Conservation (phyloP, 2,113 vertebrate species). For the Chiloscyllium plagiosum region DNA sequence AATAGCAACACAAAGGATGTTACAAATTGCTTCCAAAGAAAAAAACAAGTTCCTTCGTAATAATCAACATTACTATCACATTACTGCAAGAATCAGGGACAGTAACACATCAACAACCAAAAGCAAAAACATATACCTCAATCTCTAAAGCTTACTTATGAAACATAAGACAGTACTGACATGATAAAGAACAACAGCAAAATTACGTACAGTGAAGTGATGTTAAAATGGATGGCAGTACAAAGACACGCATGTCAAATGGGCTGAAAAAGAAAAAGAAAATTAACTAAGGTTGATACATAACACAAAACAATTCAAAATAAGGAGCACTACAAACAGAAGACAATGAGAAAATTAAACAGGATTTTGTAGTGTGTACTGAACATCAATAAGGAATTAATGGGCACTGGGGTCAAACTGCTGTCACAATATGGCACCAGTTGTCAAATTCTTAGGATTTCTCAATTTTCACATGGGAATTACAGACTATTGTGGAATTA, state of each 20-base stretch:
- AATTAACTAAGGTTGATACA: slow-evolving; percentile 24
- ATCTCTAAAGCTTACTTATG: not conserved
- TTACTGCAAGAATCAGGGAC: not conserved
- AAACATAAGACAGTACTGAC: slow-evolving; percentile 1
- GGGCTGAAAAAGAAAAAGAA: slow-evolving; percentile 35
- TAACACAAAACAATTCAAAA: slow-evolving; percentile 10
- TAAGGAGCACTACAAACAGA: not conserved
- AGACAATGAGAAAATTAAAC: not conserved
- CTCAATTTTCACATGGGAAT: not conserved
- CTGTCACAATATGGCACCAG: not conserved
- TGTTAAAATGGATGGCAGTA: slow-evolving; percentile 32
- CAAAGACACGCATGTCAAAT: slow-evolving; percentile 31
- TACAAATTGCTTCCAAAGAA: not conserved
- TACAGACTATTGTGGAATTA: not conserved
- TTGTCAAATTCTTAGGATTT: not conserved
- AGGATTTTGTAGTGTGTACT: not conserved
- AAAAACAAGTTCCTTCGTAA: not conserved
- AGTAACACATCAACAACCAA: not conserved
- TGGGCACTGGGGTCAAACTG: not conserved
- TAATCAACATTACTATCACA: not conserved
- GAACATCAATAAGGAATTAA: not conserved
- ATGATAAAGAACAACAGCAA: not conserved
- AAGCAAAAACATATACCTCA: not conserved
- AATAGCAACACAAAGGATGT: not conserved
- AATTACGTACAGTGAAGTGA: slow-evolving; percentile 18